Evolutionary conservation across 2,113 vertebrate species (phyloP).

Genomic region (Bucco capensis): DNA sequence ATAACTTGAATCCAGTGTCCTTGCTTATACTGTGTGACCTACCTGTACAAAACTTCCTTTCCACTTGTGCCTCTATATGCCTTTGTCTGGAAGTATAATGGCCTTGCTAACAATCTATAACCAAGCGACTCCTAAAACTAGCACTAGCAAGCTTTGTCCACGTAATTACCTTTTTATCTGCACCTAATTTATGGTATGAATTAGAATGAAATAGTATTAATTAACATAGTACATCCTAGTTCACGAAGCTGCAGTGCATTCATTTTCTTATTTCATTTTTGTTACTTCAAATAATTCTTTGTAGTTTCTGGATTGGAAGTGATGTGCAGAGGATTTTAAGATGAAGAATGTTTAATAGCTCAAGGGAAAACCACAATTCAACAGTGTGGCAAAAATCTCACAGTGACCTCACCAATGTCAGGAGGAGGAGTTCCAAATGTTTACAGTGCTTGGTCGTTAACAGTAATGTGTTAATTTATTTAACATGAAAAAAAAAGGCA

Average conservation of each 20-base stretch:
- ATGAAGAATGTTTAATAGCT: neutral
- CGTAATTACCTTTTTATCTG: neutral
- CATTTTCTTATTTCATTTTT: neutral
- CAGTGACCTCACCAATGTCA: neutral
- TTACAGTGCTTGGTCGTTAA: neutral
- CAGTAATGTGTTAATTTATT: neutral
- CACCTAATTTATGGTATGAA: neutral
- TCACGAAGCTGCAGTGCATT: neutral
- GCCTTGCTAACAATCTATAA: neutral
- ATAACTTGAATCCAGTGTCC: neutral
- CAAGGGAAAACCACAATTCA: neutral
- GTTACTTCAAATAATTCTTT: neutral
- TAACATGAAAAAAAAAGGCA: neutral
- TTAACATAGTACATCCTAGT: neutral
- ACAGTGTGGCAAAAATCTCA: neutral
- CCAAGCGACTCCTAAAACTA: neutral
- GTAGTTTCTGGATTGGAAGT: neutral
- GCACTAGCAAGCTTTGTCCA: neutral
- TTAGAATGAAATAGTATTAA: neutral
- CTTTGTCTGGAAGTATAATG: neutral
- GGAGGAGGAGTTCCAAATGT: neutral
- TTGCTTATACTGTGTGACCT: neutral
- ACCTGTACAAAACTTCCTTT: rapidly evolving
- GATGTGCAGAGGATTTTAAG: neutral
- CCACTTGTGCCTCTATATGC: rapidly evolving